Base-by-base conservation (phyloP, 2,888 invertebrate genomes). In the Meteorus cinctellus region DNA sequence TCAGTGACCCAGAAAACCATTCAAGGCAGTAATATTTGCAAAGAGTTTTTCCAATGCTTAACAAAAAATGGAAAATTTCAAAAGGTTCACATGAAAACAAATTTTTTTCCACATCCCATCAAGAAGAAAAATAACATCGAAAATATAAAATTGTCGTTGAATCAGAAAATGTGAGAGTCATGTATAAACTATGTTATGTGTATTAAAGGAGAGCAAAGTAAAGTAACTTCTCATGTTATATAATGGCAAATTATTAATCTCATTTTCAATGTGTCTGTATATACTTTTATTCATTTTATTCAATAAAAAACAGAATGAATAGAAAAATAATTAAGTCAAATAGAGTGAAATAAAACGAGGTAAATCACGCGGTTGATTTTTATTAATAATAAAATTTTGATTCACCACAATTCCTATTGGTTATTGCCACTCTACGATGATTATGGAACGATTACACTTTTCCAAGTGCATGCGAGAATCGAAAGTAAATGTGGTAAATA, bases 61-160 rank as follows among this genome's bases (percentile, higher is more conserved):
- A 6, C 5, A 10, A 19, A 55, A 19, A 55, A 55, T 19, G 19
- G 5, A 19, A 55, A 55, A 55, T 55, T 55, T 55, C 5, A 55
- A 55, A 55, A 19, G n/a, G 19, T 19, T 6, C 6, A 19, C n/a
- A 5, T 55, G 6, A 55, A 19, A 55, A 19, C 1, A n/a, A 19
- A 5, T 19, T 8, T 55, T 19, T 19, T 55, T 55, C 8, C 0
- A 4, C 16, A 48, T 48, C n/a, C n/a, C 48, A 48, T 48, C 16
- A 48, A n/a, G 4, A 16, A 48, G n/a, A 55, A 6, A 55, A 55
- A 8, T n/a, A 55, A 19, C 4, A 19, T 55, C 4, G 8, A 19
- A 55, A 55, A 19, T 55, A 19, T 55, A 55, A 55, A 55, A 55
- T 55, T 55, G 55, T 55, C 19, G 55, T 48, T 48, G 48, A n/a